A percentile compares a stretch with the other conserved stretches of the same genome.
phyloP scores from a whole-genome alignment of 2,113 vertebrate species.

The Macheiramphus alcinus region DNA sequence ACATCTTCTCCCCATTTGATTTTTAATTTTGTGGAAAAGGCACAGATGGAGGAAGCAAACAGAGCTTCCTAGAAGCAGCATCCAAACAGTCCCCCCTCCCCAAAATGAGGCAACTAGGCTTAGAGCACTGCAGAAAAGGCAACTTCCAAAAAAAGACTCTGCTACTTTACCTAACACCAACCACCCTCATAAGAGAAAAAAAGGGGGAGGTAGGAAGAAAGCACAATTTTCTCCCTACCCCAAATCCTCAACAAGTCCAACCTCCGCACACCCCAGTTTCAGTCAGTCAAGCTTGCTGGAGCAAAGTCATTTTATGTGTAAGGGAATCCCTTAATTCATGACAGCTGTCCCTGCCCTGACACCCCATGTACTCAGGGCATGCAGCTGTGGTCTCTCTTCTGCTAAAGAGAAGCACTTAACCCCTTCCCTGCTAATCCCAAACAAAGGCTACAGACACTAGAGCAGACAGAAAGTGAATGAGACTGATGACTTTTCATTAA shows the following conservation, averaged over 20 bases:
- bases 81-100: accelerated
- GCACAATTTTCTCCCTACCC: background rate
- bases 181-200: too few relatives aligned
- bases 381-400: background rate
- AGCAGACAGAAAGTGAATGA: background rate
- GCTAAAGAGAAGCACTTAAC: background rate
- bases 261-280: accelerated
- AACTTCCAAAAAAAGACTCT: background rate
- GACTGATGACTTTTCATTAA: background rate
- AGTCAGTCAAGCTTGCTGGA: background rate
- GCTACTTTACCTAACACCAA: background rate
- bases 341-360: background rate
- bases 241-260: background rate
- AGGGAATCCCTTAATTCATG: background rate
- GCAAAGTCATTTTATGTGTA: background rate
- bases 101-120: too few relatives aligned
- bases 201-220: accelerated
- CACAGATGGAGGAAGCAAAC: background rate
- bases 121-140: background rate
- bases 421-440: background rate
- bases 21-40: background rate
- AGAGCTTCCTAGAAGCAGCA: background rate
- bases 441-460: background rate
- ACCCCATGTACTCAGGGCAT: background rate
- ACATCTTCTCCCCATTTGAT: background rate